Conservation (phyloP, 2,888 invertebrate species). For the Thera obeliscata region DNA sequence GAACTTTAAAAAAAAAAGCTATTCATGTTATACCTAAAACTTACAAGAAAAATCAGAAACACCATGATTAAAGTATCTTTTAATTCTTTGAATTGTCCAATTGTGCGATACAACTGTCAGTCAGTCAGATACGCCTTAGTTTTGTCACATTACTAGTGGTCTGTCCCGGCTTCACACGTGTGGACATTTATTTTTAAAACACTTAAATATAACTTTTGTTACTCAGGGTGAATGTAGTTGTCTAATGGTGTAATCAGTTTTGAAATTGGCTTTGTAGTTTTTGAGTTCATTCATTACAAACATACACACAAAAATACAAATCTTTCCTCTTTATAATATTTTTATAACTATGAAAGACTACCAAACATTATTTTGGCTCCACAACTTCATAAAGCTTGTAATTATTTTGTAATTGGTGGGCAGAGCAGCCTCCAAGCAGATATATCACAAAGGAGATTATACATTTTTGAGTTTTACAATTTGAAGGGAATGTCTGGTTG, state of each 20-base stretch:
- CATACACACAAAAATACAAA: too few species aligned
- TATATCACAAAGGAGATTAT: constrained; percentile 65
- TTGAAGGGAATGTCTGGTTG: constrained; percentile 17
- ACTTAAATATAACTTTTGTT: too few species aligned
- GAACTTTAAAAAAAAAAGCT: too few species aligned
- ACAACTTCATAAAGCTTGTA: constrained; percentile 63
- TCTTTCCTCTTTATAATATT: too few species aligned
- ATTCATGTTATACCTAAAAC: too few species aligned
- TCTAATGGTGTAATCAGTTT: too few species aligned
- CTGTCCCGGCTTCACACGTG: too few species aligned
- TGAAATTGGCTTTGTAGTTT: too few species aligned
- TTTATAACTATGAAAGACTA: constrained; percentile 1
- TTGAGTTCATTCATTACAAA: too few species aligned
- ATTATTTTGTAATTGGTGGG: constrained; percentile 80
- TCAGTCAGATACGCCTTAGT: neutral
- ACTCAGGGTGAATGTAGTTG: too few species aligned
- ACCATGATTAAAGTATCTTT: neutral
- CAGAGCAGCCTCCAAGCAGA: constrained; percentile 66
- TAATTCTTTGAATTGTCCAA: neutral
- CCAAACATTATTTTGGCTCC: constrained; percentile 46
- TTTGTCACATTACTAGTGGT: neutral
- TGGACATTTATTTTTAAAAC: too few species aligned
- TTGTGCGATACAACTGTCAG: neutral
- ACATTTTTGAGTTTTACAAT: constrained; percentile 22
- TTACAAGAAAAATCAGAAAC: too few species aligned